phyloP scores from a whole-genome alignment of 2,113 vertebrate genomes.

The Oncorhynchus clarkii region DNA sequence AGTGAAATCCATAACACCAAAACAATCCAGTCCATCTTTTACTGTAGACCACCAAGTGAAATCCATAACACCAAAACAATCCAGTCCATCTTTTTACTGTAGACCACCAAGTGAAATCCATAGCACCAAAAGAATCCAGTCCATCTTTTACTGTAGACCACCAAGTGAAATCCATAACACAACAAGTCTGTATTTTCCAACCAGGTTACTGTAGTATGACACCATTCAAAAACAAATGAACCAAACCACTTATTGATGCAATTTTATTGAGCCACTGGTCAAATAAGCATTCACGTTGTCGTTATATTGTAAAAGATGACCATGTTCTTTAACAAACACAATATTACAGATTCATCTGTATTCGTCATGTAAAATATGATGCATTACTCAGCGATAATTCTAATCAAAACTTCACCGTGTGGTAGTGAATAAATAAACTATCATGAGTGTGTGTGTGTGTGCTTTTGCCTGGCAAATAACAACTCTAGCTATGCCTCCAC shows the following conservation, averaged over 20 bases:
- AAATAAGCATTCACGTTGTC: conserved; percentile 52
- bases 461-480: conserved; percentile 16
- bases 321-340: conserved; percentile 41
- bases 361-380: conserved; percentile 51
- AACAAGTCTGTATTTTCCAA: too few relatives aligned
- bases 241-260: conserved; percentile 36
- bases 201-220: too few relatives aligned
- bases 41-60: too few relatives aligned
- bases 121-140: too few relatives aligned
- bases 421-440: conserved; percentile 23
- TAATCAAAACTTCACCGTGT: conserved; percentile 33
- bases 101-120: too few relatives aligned
- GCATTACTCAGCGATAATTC: conserved; percentile 46
- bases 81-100: too few relatives aligned
- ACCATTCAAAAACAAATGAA: conserved; percentile 15
- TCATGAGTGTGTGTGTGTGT: conserved; percentile 7
- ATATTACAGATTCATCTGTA: conserved; percentile 48
- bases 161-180: too few relatives aligned
- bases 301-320: conserved; percentile 56
- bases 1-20: too few relatives aligned
- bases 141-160: too few relatives aligned
- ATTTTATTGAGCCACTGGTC: conserved; percentile 67
- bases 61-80: too few relatives aligned
- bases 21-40: too few relatives aligned
- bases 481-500: conserved; percentile 16